A percentile compares a stretch with the other conserved stretches of the same genome.
phyloP scores from a whole-genome alignment of 1,140 invertebrate species.

The Propsilocerus akamusi region DNA sequence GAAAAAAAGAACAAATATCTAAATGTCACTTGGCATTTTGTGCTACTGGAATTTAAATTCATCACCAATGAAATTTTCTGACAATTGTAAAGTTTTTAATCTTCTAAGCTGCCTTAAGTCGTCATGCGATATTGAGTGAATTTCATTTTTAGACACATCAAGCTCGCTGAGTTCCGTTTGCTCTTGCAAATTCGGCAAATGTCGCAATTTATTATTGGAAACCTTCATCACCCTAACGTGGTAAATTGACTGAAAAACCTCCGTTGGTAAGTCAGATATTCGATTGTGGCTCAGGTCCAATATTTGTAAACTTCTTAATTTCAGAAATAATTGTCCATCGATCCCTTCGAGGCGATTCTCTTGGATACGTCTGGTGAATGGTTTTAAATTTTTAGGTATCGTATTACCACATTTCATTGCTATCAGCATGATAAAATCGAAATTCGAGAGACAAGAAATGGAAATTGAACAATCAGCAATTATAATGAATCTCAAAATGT shows the following conservation, averaged over 20 bases:
- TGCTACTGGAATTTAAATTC: slow-evolving; percentile 9
- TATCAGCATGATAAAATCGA: slow-evolving; percentile 1
- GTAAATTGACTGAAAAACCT: slow-evolving; percentile 38
- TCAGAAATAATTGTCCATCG: slow-evolving; percentile 39
- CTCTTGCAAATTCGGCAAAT: slow-evolving; percentile 32
- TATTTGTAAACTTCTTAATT: slow-evolving; percentile 41
- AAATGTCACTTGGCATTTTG: neutral
- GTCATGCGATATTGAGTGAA: slow-evolving; percentile 29
- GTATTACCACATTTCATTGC: neutral
- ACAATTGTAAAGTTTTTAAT: slow-evolving; percentile 35
- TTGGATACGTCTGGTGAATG: slow-evolving; percentile 39
- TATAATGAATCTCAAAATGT: neutral
- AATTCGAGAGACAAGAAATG: neutral
- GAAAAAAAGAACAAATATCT: neutral
- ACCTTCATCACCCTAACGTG: slow-evolving; percentile 47
- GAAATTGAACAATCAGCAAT: neutral
- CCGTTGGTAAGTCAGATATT: slow-evolving; percentile 34
- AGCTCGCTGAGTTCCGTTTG: slow-evolving; percentile 31
- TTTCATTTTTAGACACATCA: slow-evolving; percentile 38
- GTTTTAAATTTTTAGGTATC: too few relatives aligned
- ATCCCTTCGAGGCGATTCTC: slow-evolving; percentile 51
- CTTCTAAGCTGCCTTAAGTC: slow-evolving; percentile 34
- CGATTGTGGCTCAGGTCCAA: slow-evolving; percentile 57
- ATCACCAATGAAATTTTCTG: slow-evolving; percentile 30
- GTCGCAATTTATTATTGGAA: slow-evolving; percentile 44